Evolutionary conservation across 2,888 invertebrate species (phyloP).

Genomic region (Eulithis testata): DNA sequence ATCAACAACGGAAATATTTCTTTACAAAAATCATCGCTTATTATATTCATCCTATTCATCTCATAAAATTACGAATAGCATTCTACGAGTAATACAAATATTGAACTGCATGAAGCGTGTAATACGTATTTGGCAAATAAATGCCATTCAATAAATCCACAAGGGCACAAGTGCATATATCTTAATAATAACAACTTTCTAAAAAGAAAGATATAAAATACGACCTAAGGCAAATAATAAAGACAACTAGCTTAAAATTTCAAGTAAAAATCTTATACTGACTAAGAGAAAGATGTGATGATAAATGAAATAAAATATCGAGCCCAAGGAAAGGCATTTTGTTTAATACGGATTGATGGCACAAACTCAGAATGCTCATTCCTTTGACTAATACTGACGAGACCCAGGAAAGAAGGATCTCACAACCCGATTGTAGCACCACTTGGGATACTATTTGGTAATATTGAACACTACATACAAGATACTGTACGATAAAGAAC

Average conservation of each 20-base stretch:
- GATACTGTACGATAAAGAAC: constrained; percentile 6
- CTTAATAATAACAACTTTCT: constrained; percentile 78
- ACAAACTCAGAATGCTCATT: constrained; percentile 76
- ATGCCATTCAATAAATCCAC: constrained; percentile 76
- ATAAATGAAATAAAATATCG: constrained; percentile 66
- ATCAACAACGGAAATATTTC: constrained; percentile 80
- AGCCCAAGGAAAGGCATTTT: constrained; percentile 78
- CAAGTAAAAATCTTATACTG: constrained; percentile 81
- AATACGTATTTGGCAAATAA: constrained; percentile 72
- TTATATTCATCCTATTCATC: constrained; percentile 62
- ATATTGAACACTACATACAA: constrained; percentile 54
- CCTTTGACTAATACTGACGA: constrained; percentile 83
- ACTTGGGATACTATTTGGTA: constrained; percentile 63
- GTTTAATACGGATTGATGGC: constrained; percentile 82
- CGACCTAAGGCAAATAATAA: constrained; percentile 80
- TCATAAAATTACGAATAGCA: constrained; percentile 74
- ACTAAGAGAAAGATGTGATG: constrained; percentile 83
- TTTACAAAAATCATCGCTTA: constrained; percentile 73
- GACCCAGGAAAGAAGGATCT: constrained; percentile 78
- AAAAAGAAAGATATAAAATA: constrained; percentile 79
- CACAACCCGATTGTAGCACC: constrained; percentile 82
- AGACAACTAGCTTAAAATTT: constrained; percentile 80
- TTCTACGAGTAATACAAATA: constrained; percentile 61
- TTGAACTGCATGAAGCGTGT: constrained; percentile 72
- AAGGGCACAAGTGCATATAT: constrained; percentile 83